Evolutionary conservation across 1,140 invertebrate species (phyloP), one percentile per base, ranked within the genome.

Genomic region (Phenacoccus solenopsis): DNA sequence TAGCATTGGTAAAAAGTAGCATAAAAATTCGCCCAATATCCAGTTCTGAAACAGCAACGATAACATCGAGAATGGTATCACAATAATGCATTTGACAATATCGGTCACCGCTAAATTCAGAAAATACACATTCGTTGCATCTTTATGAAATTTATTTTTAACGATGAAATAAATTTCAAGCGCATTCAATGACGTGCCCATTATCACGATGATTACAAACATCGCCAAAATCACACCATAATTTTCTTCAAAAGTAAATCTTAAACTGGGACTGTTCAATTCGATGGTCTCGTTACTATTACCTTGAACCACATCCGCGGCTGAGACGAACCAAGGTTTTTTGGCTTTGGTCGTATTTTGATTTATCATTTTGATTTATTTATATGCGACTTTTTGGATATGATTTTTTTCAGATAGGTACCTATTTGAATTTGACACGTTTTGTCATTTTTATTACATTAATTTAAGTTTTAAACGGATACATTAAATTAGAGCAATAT

Each of bases 1-100:
- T 69, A 90, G 75, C 85, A 90, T 89, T 0, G 88, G 88, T 59
- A 89, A 74, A 75, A 88, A 86, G 74, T 84, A 88, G 77, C 88
- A 90, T 20, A 89, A 75, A 73, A 89, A 86, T 71, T 86, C 84
- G 5, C 88, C 88, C 72, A 88, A 86, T 56, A 89, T 81, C 88
- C 88, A 90, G 76, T 90, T 89, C 73, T 88, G 83, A 32, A 89
- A 78, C 1, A 89, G 80, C 72, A 89, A 79, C 32, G 88, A 86
- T 70, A 85, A 83, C 67, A 90, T 73, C 1, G 87, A 84, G 0
- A 89, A 80, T 4, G 88, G 88, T 72, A 90, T 73, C 9, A 88
- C 85, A 69, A 87, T 75, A 10, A 85, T 73, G 74, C 87, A 87
- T 76, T 89, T 87, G 16, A 88, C 77, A 0, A 88, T 76, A 75